phyloP scores from a whole-genome alignment of 2,113 vertebrate species.

The Sylvilagus bachmani region DNA sequence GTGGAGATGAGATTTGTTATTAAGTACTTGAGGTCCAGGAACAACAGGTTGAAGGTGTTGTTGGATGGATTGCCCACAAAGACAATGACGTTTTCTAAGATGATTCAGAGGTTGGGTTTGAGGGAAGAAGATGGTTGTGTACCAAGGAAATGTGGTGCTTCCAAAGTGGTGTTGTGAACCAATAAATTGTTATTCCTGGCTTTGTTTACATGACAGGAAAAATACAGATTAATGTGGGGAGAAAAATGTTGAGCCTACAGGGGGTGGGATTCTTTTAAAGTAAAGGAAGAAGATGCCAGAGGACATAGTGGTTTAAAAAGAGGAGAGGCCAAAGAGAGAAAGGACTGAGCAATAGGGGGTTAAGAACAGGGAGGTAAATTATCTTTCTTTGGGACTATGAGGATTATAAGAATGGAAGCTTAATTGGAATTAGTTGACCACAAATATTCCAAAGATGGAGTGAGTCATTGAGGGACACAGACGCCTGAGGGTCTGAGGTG shows the following conservation, averaged over 20 bases:
- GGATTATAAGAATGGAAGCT: constrained; percentile 30
- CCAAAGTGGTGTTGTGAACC: neutral
- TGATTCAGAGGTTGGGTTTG: neutral
- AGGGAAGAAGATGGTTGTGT: neutral
- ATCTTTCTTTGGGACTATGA: constrained; percentile 32
- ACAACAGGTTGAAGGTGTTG: neutral
- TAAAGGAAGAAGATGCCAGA: constrained; percentile 16
- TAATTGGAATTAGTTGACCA: constrained; percentile 63
- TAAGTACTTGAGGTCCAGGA: constrained; percentile 15
- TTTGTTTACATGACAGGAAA: neutral
- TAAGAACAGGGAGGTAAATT: neutral
- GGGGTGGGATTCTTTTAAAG: neutral
- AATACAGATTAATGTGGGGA: neutral
- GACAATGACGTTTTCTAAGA: constrained; percentile 10
- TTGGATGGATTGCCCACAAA: neutral
- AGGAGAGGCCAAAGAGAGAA: neutral
- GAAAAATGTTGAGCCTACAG: neutral
- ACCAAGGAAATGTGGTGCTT: neutral
- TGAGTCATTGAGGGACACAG: constrained; percentile 66
- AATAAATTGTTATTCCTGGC: neutral
- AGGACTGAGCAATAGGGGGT: neutral
- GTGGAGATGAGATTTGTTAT: constrained; percentile 1
- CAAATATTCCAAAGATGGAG: constrained; percentile 51
- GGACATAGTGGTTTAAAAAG: neutral
- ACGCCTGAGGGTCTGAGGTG: neutral